Percentiles rank a stretch among this genome's conserved stretches.
Evolutionary conservation across 2,888 invertebrate species (phyloP).

Genomic region (Trisateles emortualis): DNA sequence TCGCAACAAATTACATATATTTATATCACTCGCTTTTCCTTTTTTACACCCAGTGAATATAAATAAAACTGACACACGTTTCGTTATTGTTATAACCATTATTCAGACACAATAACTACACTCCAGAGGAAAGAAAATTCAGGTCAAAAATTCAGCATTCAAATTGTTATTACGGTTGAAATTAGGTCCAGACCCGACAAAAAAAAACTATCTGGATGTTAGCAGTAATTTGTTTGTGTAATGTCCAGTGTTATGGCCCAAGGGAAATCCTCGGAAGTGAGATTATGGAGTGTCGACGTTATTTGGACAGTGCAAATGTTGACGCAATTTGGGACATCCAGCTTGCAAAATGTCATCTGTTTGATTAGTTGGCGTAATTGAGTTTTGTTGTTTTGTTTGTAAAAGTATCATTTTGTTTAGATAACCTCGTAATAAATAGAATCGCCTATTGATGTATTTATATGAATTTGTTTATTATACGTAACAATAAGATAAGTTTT

Average conservation of each 20-base stretch:
- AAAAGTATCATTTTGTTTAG: not conserved
- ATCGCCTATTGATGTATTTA: no score
- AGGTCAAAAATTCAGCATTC: constrained; percentile 6
- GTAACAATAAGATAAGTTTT: no score
- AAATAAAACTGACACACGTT: constrained; percentile 4
- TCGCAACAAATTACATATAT: not conserved
- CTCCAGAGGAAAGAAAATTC: constrained; percentile 14
- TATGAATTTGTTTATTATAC: no score
- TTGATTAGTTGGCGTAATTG: constrained; percentile 23
- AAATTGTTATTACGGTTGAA: constrained; percentile 25
- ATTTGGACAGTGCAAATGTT: constrained; percentile 8
- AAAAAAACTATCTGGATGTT: constrained; percentile 22
- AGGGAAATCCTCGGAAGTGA: constrained; percentile 7
- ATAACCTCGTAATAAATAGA: no score
- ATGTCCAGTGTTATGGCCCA: constrained; percentile 17
- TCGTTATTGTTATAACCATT: constrained; percentile 27
- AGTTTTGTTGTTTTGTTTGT: constrained; percentile 8
- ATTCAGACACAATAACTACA: constrained; percentile 6
- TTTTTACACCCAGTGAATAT: constrained; percentile 1
- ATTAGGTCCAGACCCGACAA: constrained; percentile 16
- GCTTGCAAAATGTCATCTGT: constrained; percentile 21
- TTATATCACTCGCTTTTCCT: not conserved
- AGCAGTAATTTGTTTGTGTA: constrained; percentile 15
- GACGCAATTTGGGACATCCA: constrained; percentile 6
- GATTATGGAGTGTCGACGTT: constrained; percentile 16